Evolutionary conservation across 2,797 vertebrate species (phyloP), one percentile per base, ranked within the genome.

Genomic region (Rhinichthys osculus): DNA sequence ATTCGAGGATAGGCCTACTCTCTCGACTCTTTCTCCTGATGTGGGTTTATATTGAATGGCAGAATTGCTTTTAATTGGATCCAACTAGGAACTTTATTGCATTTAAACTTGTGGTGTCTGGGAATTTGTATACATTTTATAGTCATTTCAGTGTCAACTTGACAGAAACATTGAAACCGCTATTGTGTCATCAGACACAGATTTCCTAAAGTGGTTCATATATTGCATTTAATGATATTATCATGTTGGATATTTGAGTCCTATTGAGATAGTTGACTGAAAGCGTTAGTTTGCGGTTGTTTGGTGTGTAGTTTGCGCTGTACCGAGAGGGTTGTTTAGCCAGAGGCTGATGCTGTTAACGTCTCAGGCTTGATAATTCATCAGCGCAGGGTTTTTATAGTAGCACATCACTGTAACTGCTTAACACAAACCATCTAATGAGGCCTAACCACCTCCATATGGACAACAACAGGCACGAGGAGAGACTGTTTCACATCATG

Each of bases 401-500:
- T 93, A 92, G 94, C 93, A 93, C 93, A 92, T 95, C 94, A 95
- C 93, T 93, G 93, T 93, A 94, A 95, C 92, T 93, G 93, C 94
- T 94, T 94, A 91, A 95, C 95, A 93, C 93, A 94, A 92, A 93
- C 92, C 89, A 88, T 90, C 94, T 95, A 95, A 95, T 94, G 95
- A 95, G 95, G 92, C 92, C 92, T 95, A 95, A 96, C 93, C 92
- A 94, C 93, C 91, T 95, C 95, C 95, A 95, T 94, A 94, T 95
- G 95, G 91, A 93, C 82, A 44, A 90, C 89, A 90, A 91, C 89
- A 90, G 90, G 87, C 92, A 93, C 91, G 90, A 93, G 92, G 91
- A 91, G 92, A 91, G 90, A 91, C 85, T 88, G 93, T 92, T 88
- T 91, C 90, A 90, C 91, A 70, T 90, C 83, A 38, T 7, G 44